Evolutionary conservation across 2,888 invertebrate genomes (phyloP), one percentile per base, ranked within the genome.

Genomic region (Creontiades dilutus): DNA sequence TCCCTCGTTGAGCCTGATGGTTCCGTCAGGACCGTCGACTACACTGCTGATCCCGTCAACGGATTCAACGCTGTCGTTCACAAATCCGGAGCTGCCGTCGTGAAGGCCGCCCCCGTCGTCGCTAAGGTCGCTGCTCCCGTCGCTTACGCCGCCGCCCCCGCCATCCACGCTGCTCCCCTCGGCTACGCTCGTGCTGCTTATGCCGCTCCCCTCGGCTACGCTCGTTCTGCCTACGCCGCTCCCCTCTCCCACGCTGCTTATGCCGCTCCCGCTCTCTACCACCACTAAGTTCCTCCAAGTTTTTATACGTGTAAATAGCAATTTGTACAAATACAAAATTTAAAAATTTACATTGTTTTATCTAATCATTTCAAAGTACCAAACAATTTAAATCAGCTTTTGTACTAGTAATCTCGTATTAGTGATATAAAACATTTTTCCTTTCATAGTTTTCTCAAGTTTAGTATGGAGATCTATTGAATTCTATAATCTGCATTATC

Each of bases 1-100:
- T 89, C 89, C 89, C 89, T 89, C 81, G 89, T 89, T 46, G 89
- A 89, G 52, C 88, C 88, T 28, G 88, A 88, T 28, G 88, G 88
- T 85, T 85, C 85, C 57, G 61, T 85, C 85, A 85, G 85, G 85
- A 85, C 85, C 57, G 85, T 85, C 85, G 85, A 85, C 85, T 85
- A 85, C 85, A 85, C 85, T 61, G 85, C 85, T 19, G 85, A 85
- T 61, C 85, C 85, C 85, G 85, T 85, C 85, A 85, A 85, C 85
- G 85, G 85, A 85, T 85, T 85, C 85, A 85, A 85, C 78, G 78
- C 88, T 55, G 78, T 88, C 88, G 89, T 89, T 81, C 37, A 57
- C 89, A 81, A 89, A 57, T 61, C 89, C 68, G 89, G 81, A 16
- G 89, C 80, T 23, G 61, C 89, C 37, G 89, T 89, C 81, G 81